A percentile compares a stretch with the other conserved stretches of the same genome.
phyloP scores from a whole-genome alignment of 2,888 invertebrate genomes.

The Adela reaumurella region DNA sequence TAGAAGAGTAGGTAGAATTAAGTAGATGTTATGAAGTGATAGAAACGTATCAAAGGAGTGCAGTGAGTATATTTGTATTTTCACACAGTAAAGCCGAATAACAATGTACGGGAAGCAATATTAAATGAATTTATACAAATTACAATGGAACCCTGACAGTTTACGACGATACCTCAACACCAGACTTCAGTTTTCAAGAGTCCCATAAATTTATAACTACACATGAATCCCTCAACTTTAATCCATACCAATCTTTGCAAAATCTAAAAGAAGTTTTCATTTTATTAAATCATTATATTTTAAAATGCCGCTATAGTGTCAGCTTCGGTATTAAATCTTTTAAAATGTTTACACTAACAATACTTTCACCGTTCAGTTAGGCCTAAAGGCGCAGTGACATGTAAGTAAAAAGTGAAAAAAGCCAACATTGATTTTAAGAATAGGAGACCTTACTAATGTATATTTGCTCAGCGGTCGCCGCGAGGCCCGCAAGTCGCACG shows the following conservation, averaged over 20 bases:
- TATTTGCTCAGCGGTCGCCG: not conserved
- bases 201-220: slow-evolving; percentile 15
- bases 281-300: slow-evolving; percentile 8
- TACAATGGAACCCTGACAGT: not conserved
- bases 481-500: not conserved
- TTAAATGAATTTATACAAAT: not conserved
- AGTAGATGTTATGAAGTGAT: no score
- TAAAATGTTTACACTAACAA: slow-evolving; percentile 5
- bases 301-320: slow-evolving; percentile 4
- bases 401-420: slow-evolving; percentile 3
- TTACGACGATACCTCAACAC: not conserved
- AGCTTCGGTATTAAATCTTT: slow-evolving; percentile 4
- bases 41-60: no score
- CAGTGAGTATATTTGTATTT: no score
- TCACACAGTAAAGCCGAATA: not conserved
- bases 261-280: slow-evolving; percentile 5
- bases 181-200: slow-evolving; percentile 19
- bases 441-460: not conserved
- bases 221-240: slow-evolving; percentile 13
- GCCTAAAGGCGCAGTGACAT: slow-evolving; percentile 11
- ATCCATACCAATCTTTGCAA: slow-evolving; percentile 11
- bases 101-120: not conserved
- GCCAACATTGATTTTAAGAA: slow-evolving; percentile 4
- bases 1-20: no score
- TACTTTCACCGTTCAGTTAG: slow-evolving; percentile 24